Conservation (phyloP, 2,113 vertebrate genomes). For the Oophaga pumilio region DNA sequence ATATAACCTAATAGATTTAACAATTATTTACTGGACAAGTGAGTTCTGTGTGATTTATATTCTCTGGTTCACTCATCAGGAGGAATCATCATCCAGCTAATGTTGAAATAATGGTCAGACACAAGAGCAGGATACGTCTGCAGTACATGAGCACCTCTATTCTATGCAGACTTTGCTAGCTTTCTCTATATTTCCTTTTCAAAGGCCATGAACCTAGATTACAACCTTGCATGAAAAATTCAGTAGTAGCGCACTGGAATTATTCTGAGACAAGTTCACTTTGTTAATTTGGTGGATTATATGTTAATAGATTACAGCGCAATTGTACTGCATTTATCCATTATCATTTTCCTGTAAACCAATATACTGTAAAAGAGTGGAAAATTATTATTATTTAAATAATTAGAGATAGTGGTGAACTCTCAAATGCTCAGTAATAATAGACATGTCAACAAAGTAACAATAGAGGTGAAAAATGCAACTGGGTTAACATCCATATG, state of each 20-base stretch:
- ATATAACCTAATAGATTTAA: neutral
- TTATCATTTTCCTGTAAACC: too few relatives aligned
- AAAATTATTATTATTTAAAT: too few relatives aligned
- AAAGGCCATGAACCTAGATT: conserved; percentile 33
- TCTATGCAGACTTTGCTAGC: neutral
- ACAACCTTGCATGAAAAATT: neutral
- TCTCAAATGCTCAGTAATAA: neutral
- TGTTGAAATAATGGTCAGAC: conserved; percentile 18
- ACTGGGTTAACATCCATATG: neutral
- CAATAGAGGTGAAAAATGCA: neutral
- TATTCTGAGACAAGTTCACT: neutral
- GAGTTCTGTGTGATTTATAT: conserved; percentile 5
- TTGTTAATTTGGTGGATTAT: neutral
- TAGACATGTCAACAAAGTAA: neutral
- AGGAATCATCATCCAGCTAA: neutral
- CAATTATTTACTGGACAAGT: conserved; percentile 9
- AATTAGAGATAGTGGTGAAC: neutral
- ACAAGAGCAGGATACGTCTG: conserved; percentile 51
- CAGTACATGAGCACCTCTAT: neutral
- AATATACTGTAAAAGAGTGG: neutral
- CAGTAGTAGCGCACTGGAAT: neutral
- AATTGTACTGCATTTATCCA: neutral
- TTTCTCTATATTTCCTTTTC: conserved; percentile 6
- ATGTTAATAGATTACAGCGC: neutral
- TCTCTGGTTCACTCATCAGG: neutral